phyloP scores from a whole-genome alignment of 2,888 invertebrate genomes.

The Parthenolecanium corni region DNA sequence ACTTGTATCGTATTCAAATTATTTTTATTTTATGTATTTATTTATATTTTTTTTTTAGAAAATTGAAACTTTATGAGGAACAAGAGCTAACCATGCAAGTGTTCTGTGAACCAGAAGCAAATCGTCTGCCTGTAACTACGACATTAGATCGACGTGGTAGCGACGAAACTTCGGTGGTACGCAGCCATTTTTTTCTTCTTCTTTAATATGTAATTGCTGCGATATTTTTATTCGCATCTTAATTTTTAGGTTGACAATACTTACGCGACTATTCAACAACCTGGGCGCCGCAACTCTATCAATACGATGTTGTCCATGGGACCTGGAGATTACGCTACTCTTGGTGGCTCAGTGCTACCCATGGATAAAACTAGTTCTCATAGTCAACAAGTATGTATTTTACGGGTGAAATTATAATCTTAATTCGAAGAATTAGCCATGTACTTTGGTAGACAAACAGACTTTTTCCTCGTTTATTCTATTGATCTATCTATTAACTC shows the following conservation, averaged over 20 bases:
- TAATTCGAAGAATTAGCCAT: no score
- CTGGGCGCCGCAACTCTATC: slow-evolving; percentile 42
- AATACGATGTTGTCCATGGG: slow-evolving; percentile 40
- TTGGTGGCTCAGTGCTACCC: slow-evolving; percentile 43
- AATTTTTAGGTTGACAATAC: slow-evolving; percentile 54
- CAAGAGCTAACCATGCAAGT: slow-evolving; percentile 90
- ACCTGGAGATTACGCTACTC: slow-evolving; percentile 53
- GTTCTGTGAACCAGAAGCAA: slow-evolving; percentile 58
- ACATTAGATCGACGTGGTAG: slow-evolving; percentile 20
- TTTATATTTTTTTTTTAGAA: slow-evolving; percentile 43
- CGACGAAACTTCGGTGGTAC: slow-evolving; percentile 34
- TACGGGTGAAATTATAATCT: background rate
- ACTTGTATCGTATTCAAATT: no score
- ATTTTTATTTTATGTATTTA: no score
- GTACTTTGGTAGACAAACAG: no score
- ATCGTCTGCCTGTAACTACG: slow-evolving; percentile 4
- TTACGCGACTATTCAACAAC: slow-evolving; percentile 67
- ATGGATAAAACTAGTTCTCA: slow-evolving; percentile 36
- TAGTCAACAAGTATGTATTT: slow-evolving; percentile 35
- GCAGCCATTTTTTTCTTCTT: slow-evolving; percentile 2
- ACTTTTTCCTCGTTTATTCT: no score
- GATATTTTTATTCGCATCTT: slow-evolving; percentile 1
- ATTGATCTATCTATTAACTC: no score
- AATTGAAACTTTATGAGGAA: slow-evolving; percentile 77
- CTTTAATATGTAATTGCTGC: background rate